Evolutionary conservation across 2,888 invertebrate species (phyloP).

Genomic region (Acanthococcus lagerstroemiae): DNA sequence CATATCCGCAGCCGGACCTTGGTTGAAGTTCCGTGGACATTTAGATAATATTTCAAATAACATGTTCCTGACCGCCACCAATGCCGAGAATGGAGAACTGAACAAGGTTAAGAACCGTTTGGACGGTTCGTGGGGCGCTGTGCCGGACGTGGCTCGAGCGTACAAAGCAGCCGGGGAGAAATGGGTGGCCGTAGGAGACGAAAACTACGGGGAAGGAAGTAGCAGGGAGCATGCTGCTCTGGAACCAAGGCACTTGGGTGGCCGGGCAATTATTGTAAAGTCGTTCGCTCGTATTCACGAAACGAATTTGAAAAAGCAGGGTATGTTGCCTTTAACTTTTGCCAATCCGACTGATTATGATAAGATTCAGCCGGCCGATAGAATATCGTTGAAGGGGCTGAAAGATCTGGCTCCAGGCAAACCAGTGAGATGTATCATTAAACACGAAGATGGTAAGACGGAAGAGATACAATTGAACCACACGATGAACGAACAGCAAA

Average conservation of each 20-base stretch:
- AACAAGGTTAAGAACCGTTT: slow-evolving; percentile 85
- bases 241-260: slow-evolving; percentile 90
- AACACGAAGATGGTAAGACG: slow-evolving; percentile 74
- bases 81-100: slow-evolving; percentile 74
- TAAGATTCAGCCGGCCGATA: slow-evolving; percentile 80
- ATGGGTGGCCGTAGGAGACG: slow-evolving; percentile 77
- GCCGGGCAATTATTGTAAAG: slow-evolving; percentile 95
- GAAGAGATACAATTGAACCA: slow-evolving; percentile 86
- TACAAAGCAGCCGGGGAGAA: slow-evolving; percentile 78
- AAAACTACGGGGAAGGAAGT: slow-evolving; percentile 74
- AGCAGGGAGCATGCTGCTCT: slow-evolving; percentile 96
- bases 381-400: slow-evolving; percentile 71
- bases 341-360: slow-evolving; percentile 89
- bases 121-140: slow-evolving; percentile 76
- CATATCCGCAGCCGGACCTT: slow-evolving; percentile 98
- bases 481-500: slow-evolving; percentile 92
- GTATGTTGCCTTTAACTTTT: slow-evolving; percentile 92
- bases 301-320: slow-evolving; percentile 98
- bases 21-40: slow-evolving; percentile 98
- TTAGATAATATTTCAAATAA: slow-evolving; percentile 99
- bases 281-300: slow-evolving; percentile 99
- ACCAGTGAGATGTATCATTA: slow-evolving; percentile 79
- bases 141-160: slow-evolving; percentile 87
- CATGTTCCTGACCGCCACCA: slow-evolving; percentile 90
- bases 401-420: slow-evolving; percentile 79